Base-by-base conservation (phyloP, 2,797 vertebrate genomes). In the Synanceia verrucosa region DNA sequence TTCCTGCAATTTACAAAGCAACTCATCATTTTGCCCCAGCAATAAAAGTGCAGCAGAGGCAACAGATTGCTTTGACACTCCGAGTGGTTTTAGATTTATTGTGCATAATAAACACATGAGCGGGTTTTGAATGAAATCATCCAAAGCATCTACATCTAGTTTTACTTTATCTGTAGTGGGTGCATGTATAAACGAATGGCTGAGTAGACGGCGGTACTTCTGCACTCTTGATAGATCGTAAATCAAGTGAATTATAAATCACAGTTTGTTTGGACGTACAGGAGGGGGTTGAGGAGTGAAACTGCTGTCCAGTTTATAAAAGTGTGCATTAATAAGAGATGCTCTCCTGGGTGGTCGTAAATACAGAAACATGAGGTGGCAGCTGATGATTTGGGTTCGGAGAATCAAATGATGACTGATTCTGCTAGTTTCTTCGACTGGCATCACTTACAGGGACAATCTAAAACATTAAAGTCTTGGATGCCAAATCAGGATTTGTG, bases 191-290 rank as follows among this genome's bases (percentile, higher is more conserved):
- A 91, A 89, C 61, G 67, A 84, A 83, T 39, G 81, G 83, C 78
- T 75, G 76, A 83, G 86, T 76, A 83, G 80, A 88, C 65, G 65
- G 82, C 77, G 77, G 89, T 67, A 84, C 86, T 88, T 82, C 69
- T 71, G 78, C 79, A 81, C 85, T 78, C 84, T 18, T 79, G 78
- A 90, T 81, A 78, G 86, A 88, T 90, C 92, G 87, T 94, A 93
- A 94, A 94, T 93, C 91, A 92, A 56, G 79, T 76, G 90, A 93
- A 93, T 91, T 92, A 93, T 94, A 92, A 94, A 94, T 94, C 93
- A 93, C 44, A 63, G 92, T 91, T 92, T 94, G 92, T 93, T 94
- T 94, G 92, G 92, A 92, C 86, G 64, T 79, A 79, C 51, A 67
- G 55, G 78, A 79, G 41, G 70, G 70, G 79, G 78, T 6, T 70